Conservation (phyloP, 2,113 vertebrate species). For the Tiliqua scincoides region DNA sequence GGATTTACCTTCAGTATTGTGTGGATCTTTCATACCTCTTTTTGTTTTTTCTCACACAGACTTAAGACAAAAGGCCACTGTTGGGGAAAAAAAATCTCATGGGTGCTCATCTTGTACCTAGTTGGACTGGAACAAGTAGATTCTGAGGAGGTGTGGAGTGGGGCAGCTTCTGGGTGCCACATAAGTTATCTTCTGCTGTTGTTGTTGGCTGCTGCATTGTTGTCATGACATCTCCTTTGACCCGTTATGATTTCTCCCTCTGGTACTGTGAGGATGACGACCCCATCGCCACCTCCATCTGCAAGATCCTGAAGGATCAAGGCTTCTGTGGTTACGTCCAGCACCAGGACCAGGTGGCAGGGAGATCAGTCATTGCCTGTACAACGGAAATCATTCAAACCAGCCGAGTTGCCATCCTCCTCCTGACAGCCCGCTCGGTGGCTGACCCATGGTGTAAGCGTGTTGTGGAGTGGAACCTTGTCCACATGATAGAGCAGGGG, state of each 20-base stretch:
- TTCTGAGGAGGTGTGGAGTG: background rate
- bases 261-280: slow-evolving; percentile 67
- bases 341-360: slow-evolving; percentile 63
- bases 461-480: slow-evolving; percentile 61
- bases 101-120: background rate
- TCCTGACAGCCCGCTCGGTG: slow-evolving; percentile 60
- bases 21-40: fast-evolving
- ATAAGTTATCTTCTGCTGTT: fast-evolving
- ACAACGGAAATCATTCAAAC: slow-evolving; percentile 39
- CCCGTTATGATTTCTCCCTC: slow-evolving; percentile 70
- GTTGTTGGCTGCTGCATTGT: background rate
- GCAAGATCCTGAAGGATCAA: background rate
- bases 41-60: background rate
- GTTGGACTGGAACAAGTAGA: background rate
- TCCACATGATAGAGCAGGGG: fast-evolving
- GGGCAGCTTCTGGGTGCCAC: background rate
- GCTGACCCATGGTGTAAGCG: slow-evolving; percentile 48
- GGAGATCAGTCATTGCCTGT: fast-evolving
- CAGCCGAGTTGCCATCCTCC: slow-evolving; percentile 66
- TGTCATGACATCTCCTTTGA: fast-evolving
- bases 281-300: slow-evolving; percentile 54
- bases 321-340: slow-evolving; percentile 62
- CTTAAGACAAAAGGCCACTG: background rate
- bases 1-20: background rate
- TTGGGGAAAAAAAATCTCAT: background rate